These are phyloP conservation scores for Halocynthia aurantium DNA, from an alignment of 23 tunicate genomes.

Conservation along the genomic window DNA sequence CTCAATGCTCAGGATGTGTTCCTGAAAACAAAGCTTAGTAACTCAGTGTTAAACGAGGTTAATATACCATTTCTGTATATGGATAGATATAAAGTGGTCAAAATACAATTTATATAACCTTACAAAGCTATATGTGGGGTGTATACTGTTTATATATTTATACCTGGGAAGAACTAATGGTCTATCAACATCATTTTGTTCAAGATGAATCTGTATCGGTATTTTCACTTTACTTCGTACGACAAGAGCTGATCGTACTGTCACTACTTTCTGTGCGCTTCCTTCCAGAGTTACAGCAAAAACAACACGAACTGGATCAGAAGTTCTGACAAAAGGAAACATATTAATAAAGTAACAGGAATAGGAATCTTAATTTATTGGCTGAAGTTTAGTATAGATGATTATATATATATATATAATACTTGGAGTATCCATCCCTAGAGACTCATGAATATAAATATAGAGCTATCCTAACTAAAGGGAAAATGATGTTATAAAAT, in stretches of 20 bases:
- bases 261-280: constrained; percentile 90
- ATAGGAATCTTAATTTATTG: not conserved
- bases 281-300: constrained; percentile 80
- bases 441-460: not conserved
- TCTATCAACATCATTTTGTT: not conserved
- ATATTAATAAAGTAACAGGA: not conserved
- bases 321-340: constrained; percentile 19
- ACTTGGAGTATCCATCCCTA: not conserved
- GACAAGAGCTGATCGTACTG: constrained; percentile 84
- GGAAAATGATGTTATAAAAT: too few species aligned
- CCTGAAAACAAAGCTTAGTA: too few species aligned
- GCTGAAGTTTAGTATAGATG: not conserved
- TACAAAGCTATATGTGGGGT: too few species aligned
- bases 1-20: too few species aligned
- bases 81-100: too few species aligned
- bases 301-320: constrained; percentile 75
- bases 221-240: constrained; percentile 70
- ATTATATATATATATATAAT: not conserved
- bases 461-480: too few species aligned
- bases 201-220: constrained; percentile 58
- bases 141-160: too few species aligned
- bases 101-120: too few species aligned
- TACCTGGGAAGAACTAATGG: constrained; percentile 16
- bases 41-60: too few species aligned
- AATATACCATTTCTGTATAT: too few species aligned